Base-by-base conservation (phyloP, 2,113 vertebrate genomes). In the Pristiophorus japonicus region DNA sequence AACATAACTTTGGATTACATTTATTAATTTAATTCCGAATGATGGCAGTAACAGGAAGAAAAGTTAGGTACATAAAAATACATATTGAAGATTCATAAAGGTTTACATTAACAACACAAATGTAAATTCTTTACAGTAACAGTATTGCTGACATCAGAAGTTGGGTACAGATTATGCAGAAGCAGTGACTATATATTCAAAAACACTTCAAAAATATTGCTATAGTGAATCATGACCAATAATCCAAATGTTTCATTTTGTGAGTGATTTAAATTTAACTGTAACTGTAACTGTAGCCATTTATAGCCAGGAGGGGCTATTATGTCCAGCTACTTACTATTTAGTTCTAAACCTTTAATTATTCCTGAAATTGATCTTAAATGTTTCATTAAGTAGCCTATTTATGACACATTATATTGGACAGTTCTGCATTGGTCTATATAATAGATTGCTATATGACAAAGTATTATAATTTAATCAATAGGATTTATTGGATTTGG, bases 351-450 rank as follows among this genome's bases (percentile, higher is more conserved):
- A 70, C 12, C 4, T 47, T 34, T 94, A 70, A 94, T 94, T 94
- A 94, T 67, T 34, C 73, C 66, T 70, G 93, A 94, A 51, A 94
- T 51, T 70, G 93, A 94, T 51, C 93, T 51, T 94, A 94, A 70
- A 94, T 94, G 42, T 73, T 73, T 73, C 70, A 94, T 73, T 51
- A 70, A 70, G 65, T 94, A 70, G 66, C 66, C 93, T 70, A 94
- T 27, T 94, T 73, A 70, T 73, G 45, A 94, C 42, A 94, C 65
- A 94, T 94, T 67, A 70, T 30, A 45, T 47, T 70, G 24, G 65
- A 70, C 27, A 30, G 24, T 51, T 70, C 93, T 51, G 22, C 16
- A 70, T 94, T 94, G 66, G 93, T 94, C 93, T 94, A 5, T 30
- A 73, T 47, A 94, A 51, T 51, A 30, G 16, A 70, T 45, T 67